These are phyloP conservation scores for Engystomops pustulosus DNA, from an alignment of 2,113 vertebrate genomes.

Conservation along the genomic window DNA sequence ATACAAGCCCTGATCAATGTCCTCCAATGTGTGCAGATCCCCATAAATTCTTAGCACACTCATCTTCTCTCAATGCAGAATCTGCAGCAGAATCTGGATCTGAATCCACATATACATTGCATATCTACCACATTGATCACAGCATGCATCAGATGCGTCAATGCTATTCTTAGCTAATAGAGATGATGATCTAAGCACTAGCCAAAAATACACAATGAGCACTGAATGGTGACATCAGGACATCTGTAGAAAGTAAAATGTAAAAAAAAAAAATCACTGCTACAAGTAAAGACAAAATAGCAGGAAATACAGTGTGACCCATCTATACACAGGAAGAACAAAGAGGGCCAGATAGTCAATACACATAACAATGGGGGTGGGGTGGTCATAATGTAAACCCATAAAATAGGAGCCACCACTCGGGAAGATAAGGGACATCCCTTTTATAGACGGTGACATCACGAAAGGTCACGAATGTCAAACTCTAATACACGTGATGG, in stretches of 20 bases:
- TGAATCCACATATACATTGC: too few species aligned
- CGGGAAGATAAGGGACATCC: background rate
- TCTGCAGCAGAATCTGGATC: too few species aligned
- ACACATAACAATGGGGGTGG: background rate
- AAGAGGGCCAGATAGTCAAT: background rate
- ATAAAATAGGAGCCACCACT: background rate
- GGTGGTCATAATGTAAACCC: background rate
- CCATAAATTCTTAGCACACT: too few species aligned
- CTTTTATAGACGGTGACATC: background rate
- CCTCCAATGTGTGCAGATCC: too few species aligned
- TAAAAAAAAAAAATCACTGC: background rate
- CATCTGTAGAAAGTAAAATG: background rate
- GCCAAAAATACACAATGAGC: background rate
- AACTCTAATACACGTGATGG: background rate
- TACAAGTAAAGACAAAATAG: background rate
- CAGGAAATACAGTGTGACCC: background rate
- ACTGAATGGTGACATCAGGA: too few species aligned
- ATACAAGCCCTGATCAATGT: too few species aligned
- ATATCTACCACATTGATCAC: background rate
- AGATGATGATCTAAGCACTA: background rate
- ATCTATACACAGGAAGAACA: slow-evolving; percentile 1
- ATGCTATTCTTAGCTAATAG: background rate
- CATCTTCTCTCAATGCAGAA: too few species aligned
- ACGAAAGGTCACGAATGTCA: background rate
- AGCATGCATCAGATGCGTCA: background rate